Base-by-base conservation (phyloP, 1,140 invertebrate species). In the Drosophila athabasca region DNA sequence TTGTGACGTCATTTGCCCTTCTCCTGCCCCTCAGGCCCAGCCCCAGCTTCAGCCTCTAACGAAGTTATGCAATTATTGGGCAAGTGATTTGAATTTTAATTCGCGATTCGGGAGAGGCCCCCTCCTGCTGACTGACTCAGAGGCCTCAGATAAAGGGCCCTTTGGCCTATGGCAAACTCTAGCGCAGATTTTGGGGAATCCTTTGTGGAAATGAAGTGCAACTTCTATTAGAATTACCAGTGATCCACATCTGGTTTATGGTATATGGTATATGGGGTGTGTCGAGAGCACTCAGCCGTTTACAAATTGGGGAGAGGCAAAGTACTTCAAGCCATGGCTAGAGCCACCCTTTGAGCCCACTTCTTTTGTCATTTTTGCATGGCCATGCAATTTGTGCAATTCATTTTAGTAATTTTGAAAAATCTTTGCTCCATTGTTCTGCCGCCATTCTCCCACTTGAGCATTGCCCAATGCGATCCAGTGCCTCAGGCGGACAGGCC, bases 361-460 rank as follows among this genome's bases (percentile, higher is more conserved):
- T 45, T 57, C 45, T 58, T 43, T 69, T 57, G 43, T 69, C 52
- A 58, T 2, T 39, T 4, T 39, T 39, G 35, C 17, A 13, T 13
- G 35, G 35, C 35, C 35, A 13, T 26, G 24, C 43, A 69, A 69
- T 50, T 69, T 70, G 26, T 70, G 65, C 65, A 69, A 70, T 22
- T 70, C 64, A 70, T 58, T 68, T 19, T 24, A 17, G 51, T 62
- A 62, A 44, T 17, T 55, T 26, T 49, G 49, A 29, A 54, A 57
- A 39, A 39, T 39, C 55, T 69, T 57, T 1, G 45, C 51, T 24
- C 58, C 35, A 70, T 69, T 70, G 65, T 70, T 69, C 67, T 69
- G 67, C 51, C 62, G 66, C 52, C 67, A 58, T 35, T 70, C 67
- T 69, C 35, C 65, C 45, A 26, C 67, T 69, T 26, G 45, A 58